Conservation (phyloP, 2,113 vertebrate genomes). For the Myotis davidii region DNA sequence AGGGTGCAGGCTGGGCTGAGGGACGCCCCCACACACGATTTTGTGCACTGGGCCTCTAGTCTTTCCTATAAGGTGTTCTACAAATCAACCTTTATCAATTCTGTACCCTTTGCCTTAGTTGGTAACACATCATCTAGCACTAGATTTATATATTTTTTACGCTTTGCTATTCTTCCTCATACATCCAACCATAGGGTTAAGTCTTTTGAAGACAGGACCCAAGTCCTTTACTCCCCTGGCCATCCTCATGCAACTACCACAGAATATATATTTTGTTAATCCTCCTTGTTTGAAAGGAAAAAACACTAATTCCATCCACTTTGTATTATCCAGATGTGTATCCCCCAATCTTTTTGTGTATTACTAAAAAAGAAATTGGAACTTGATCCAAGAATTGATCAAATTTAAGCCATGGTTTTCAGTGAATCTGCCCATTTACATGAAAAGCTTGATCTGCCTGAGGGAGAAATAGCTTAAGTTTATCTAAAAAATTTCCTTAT, state of each 20-base stretch:
- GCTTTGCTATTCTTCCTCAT: slow-evolving; percentile 17
- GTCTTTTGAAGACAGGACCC: not conserved
- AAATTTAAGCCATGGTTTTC: slow-evolving; percentile 25
- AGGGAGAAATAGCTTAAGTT: slow-evolving; percentile 50
- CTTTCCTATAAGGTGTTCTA: slow-evolving; percentile 1
- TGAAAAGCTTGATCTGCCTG: not conserved
- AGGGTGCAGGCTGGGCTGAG: too few species aligned
- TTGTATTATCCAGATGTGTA: slow-evolving; percentile 19
- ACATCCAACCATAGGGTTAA: not conserved
- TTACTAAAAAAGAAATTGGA: slow-evolving; percentile 32
- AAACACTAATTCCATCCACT: slow-evolving; percentile 18
- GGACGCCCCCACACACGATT: too few species aligned
- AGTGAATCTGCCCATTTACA: not conserved
- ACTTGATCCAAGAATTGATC: slow-evolving; percentile 15
- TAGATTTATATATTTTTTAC: not conserved
- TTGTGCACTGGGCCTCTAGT: too few species aligned
- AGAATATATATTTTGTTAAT: not conserved
- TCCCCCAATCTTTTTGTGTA: not conserved
- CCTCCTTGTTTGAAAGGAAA: slow-evolving; percentile 17
- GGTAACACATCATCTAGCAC: not conserved
- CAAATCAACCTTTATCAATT: not conserved
- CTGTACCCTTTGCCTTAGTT: not conserved
- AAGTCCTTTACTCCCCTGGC: not conserved
- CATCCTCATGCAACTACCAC: not conserved
- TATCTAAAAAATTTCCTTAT: slow-evolving; percentile 42